phyloP scores from a whole-genome alignment of 2,888 invertebrate species.

The Euclidia mi region DNA sequence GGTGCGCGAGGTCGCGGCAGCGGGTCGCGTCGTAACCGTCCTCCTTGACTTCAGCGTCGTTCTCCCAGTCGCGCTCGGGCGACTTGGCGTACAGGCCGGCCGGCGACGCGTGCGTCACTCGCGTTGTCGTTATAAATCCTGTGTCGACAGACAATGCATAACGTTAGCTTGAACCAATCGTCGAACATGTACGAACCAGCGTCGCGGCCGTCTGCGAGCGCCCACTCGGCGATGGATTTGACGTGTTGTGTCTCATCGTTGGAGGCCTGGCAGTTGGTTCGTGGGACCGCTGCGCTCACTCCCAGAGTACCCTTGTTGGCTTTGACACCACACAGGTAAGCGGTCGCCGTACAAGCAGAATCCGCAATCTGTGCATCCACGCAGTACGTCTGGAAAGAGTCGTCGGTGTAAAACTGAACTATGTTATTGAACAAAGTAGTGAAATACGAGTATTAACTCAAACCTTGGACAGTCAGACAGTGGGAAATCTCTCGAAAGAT shows the following conservation, averaged over 20 bases:
- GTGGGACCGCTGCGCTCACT: slow-evolving; percentile 91
- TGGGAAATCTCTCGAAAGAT: slow-evolving; percentile 91
- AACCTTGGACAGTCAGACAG: slow-evolving; percentile 92
- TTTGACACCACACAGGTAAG: slow-evolving; percentile 92
- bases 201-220: slow-evolving; percentile 85
- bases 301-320: slow-evolving; percentile 91
- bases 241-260: slow-evolving; percentile 86
- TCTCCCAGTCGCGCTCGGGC: slow-evolving; percentile 93
- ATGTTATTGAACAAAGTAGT: no score
- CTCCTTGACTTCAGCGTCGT: slow-evolving; percentile 88
- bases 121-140: slow-evolving; percentile 93
- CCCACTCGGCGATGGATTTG: slow-evolving; percentile 92
- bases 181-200: slow-evolving; percentile 61
- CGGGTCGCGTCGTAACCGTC: slow-evolving; percentile 41
- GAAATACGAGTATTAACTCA: no score
- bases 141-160: no score
- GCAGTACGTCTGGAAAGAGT: slow-evolving; percentile 88
- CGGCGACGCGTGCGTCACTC: slow-evolving; percentile 95
- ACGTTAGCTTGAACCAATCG: no score
- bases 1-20: slow-evolving; percentile 91
- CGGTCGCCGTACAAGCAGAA: slow-evolving; percentile 93
- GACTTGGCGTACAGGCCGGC: slow-evolving; percentile 92
- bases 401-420: no score
- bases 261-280: slow-evolving; percentile 90
- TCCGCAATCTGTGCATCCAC: slow-evolving; percentile 92